Base-by-base conservation (phyloP, 1,140 invertebrate species). In the Maconellicoccus hirsutus region DNA sequence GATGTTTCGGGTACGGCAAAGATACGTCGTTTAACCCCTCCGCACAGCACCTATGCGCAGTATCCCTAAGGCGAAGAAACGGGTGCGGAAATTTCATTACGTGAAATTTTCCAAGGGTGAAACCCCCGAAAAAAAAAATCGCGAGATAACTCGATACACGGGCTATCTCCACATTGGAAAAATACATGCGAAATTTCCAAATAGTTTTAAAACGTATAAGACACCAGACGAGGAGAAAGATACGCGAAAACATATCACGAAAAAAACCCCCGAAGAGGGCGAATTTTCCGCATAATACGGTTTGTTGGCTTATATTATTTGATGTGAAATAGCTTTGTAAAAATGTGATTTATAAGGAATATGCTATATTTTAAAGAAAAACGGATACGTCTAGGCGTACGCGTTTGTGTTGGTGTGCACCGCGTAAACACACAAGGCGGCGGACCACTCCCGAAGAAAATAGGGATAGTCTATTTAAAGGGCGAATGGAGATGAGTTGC, bases 241-340 rank as follows among this genome's bases (percentile, higher is more conserved):
- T n/a, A n/a, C n/a, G n/a, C 52, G n/a, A 25, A 66, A 66, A 66
- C 22, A 66, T 22, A 66, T 23, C 14, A 12, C 61, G 61, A 26
- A 25, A 66, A 22, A 23, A 66, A 66, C n/a, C n/a, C n/a, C n/a
- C 29, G 29, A 52, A 52, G n/a, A 16, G 16, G 25, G 25, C 61
- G 61, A 66, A 66, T 26, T 66, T 66, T 66, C 61, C 61, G 61
- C 61, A 66, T 66, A 66, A 66, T 66, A 66, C 61, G 61, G 61
- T 66, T 66, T 66, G 61, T 66, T 66, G 61, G 61, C 61, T 66
- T 66, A 66, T 66, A 66, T 66, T 66, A 66, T 66, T 66, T 66
- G 61, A 66, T 66, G 61, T 66, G 61, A 66, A 66, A 66, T 66
- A 66, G 61, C 61, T 66, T 66, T 66, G 61, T 66, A 66, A 66